A percentile compares a stretch with the other conserved stretches of the same genome.
phyloP scores from a whole-genome alignment of 2,888 invertebrate species.

The Morpho helenor region DNA sequence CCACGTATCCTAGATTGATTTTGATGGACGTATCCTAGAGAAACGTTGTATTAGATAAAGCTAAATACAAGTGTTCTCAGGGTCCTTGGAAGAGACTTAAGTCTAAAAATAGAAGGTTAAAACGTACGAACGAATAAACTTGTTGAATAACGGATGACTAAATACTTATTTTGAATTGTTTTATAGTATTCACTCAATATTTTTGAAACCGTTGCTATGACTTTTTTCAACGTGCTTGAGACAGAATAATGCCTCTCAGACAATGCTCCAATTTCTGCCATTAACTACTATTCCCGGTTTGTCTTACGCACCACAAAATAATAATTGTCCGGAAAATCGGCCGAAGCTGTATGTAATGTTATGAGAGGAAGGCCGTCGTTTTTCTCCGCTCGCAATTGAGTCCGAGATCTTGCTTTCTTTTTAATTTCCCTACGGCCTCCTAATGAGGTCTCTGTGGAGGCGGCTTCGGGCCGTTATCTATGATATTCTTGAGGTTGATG shows the following conservation, averaged over 20 bases:
- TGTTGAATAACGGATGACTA: no score
- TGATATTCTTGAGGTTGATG: constrained; percentile 80
- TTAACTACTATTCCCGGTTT: constrained; percentile 67
- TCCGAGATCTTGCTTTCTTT: constrained; percentile 79
- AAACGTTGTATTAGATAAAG: no score
- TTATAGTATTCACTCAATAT: no score
- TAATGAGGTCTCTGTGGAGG: constrained; percentile 75
- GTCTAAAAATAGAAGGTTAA: no score
- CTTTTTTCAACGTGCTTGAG: constrained; percentile 14
- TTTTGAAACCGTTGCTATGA: no score
- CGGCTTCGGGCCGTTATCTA: constrained; percentile 71
- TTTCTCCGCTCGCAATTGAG: constrained; percentile 73
- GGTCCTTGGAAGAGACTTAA: no score
- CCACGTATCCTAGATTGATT: no score
- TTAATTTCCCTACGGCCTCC: constrained; percentile 80
- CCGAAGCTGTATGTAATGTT: constrained; percentile 78
- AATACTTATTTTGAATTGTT: no score
- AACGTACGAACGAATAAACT: no score
- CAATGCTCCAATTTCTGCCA: constrained; percentile 43
- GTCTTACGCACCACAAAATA: constrained; percentile 79
- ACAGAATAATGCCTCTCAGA: constrained; percentile 26
- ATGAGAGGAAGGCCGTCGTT: constrained; percentile 74
- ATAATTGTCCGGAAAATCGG: constrained; percentile 79
- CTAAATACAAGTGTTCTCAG: no score
- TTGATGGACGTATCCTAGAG: no score